These are phyloP conservation scores for Luehdorfia chinensis DNA, from an alignment of 1,140 invertebrate species.

Conservation along the genomic window DNA sequence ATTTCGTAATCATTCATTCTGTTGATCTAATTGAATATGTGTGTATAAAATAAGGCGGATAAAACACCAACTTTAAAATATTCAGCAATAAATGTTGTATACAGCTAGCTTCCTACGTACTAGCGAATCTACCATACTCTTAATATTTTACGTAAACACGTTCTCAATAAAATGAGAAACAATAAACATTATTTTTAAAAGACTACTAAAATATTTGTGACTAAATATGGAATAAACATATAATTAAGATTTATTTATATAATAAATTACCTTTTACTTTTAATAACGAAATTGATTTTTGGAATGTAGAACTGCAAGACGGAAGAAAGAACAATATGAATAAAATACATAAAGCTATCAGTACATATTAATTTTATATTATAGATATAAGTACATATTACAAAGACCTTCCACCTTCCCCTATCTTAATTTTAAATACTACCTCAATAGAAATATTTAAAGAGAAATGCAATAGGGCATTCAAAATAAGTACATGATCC, in stretches of 20 bases:
- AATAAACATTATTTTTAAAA: too few relatives aligned
- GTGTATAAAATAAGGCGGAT: slow-evolving; percentile 1
- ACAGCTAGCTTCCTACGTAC: slow-evolving; percentile 2
- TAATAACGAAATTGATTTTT: slow-evolving; percentile 13
- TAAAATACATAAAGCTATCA: not conserved
- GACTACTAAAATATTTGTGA: slow-evolving; percentile 16
- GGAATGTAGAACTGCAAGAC: slow-evolving; percentile 12
- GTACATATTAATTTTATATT: too few relatives aligned
- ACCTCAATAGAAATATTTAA: not conserved
- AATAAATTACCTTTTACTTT: not conserved
- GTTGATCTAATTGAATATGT: not conserved
- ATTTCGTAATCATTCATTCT: too few relatives aligned
- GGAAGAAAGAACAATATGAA: not conserved
- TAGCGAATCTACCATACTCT: not conserved
- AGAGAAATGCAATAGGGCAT: slow-evolving; percentile 10
- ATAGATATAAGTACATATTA: not conserved
- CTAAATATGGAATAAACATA: slow-evolving; percentile 4
- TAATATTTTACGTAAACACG: not conserved
- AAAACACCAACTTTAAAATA: not conserved
- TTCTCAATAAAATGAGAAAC: slow-evolving; percentile 1
- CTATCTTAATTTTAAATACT: not conserved
- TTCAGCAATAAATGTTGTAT: slow-evolving; percentile 1
- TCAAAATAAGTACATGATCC: slow-evolving; percentile 18
- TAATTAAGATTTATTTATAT: slow-evolving; percentile 1
- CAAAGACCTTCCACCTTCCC: not conserved